A percentile compares a stretch with the other conserved stretches of the same genome.
phyloP scores from a whole-genome alignment of 2,113 vertebrate species.

The Mustela lutreola region DNA sequence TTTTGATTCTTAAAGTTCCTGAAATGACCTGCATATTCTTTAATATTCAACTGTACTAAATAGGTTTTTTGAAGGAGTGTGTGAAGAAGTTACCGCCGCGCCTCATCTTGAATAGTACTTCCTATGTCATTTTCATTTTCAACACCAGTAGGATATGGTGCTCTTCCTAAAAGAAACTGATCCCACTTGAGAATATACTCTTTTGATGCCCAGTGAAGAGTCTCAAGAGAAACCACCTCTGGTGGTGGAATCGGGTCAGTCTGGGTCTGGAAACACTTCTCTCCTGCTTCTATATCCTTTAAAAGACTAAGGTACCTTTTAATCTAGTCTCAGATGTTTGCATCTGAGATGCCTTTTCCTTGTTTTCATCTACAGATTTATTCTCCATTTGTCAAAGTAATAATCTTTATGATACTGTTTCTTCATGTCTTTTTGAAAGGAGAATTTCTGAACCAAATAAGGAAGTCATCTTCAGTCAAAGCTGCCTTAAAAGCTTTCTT shows the following conservation, averaged over 20 bases:
- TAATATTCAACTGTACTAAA: constrained; percentile 35
- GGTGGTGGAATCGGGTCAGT: constrained; percentile 80
- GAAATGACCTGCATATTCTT: constrained; percentile 19
- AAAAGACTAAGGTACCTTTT: constrained; percentile 88
- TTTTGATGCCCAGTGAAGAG: constrained; percentile 92
- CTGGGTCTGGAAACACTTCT: constrained; percentile 86
- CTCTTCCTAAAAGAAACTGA: constrained; percentile 91
- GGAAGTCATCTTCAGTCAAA: constrained; percentile 83
- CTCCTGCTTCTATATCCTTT: constrained; percentile 90
- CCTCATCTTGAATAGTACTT: constrained; percentile 71
- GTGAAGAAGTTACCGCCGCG: constrained; percentile 65
- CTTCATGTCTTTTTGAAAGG: constrained; percentile 90
- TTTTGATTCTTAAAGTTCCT: constrained; percentile 25
- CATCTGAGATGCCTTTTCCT: constrained; percentile 86
- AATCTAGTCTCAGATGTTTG: constrained; percentile 82
- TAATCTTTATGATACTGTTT: constrained; percentile 91
- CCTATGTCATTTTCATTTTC: constrained; percentile 80
- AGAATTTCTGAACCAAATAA: constrained; percentile 86
- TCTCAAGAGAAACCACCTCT: constrained; percentile 89
- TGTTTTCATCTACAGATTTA: constrained; percentile 88
- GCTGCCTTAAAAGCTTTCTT: constrained; percentile 55
- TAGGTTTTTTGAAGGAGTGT: constrained; percentile 69
- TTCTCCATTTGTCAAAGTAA: constrained; percentile 92
- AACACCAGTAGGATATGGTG: constrained; percentile 85
- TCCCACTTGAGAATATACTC: constrained; percentile 93